These are phyloP conservation scores for Homarus gammarus DNA, from an alignment of 2,888 invertebrate genomes.

Conservation along the genomic window DNA sequence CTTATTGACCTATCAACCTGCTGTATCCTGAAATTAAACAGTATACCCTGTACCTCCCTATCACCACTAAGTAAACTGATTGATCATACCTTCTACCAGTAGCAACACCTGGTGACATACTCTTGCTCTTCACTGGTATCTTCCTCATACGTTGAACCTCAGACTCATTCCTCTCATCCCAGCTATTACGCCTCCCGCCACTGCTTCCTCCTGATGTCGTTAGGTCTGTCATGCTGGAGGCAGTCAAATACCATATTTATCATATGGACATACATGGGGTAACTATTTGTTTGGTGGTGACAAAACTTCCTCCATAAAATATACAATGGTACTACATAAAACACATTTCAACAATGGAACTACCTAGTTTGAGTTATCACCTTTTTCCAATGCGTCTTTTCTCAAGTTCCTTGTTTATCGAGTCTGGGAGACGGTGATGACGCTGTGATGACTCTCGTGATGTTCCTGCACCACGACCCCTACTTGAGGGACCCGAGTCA, in stretches of 20 bases:
- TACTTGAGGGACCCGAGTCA: constrained; percentile 50
- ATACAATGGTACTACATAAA: background rate
- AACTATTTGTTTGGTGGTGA: no score
- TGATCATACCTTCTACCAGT: constrained; percentile 39
- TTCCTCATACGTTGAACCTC: background rate
- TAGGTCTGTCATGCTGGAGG: constrained; percentile 58
- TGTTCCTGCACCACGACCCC: constrained; percentile 61
- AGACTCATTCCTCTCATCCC: constrained; percentile 37
- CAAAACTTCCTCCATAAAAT: background rate
- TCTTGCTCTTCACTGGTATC: constrained; percentile 49
- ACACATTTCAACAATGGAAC: background rate
- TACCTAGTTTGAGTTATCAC: constrained; percentile 37
- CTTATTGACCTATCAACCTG: no score
- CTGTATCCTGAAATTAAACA: no score
- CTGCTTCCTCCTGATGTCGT: constrained; percentile 35
- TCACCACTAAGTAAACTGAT: no score
- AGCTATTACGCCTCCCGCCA: constrained; percentile 50
- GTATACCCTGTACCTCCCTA: no score
- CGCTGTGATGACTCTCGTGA: constrained; percentile 78
- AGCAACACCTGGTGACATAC: constrained; percentile 39
- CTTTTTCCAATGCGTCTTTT: constrained; percentile 83
- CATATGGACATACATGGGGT: background rate
- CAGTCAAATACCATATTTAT: background rate
- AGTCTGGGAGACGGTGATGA: constrained; percentile 83
- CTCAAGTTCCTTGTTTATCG: constrained; percentile 85